Conservation (phyloP, 2,888 invertebrate species). For the Parapristionchus giblindavisi region DNA sequence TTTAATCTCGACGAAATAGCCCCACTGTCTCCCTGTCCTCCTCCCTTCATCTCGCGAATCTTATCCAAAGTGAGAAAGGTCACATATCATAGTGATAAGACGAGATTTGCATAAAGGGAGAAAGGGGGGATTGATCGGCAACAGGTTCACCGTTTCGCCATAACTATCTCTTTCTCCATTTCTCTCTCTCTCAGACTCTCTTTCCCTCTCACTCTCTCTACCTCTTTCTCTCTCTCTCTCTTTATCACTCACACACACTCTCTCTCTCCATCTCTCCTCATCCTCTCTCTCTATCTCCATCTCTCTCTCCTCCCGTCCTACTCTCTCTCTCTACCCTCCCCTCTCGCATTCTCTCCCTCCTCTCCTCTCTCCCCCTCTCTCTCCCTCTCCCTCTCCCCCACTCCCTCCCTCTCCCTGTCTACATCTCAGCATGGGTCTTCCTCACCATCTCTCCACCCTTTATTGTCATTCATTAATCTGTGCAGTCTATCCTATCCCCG, state of each 20-base stretch:
- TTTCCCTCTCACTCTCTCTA: background rate
- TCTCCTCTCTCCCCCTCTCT: background rate
- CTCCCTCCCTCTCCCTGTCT: background rate
- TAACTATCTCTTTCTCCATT: background rate
- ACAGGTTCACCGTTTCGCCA: background rate
- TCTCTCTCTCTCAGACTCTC: conserved; percentile 10
- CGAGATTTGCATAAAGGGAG: conserved; percentile 14
- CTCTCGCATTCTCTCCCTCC: background rate
- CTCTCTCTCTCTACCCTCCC: background rate
- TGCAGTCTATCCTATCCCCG: too few species aligned
- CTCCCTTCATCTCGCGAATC: too few species aligned
- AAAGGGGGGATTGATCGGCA: too few species aligned
- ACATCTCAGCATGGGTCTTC: background rate
- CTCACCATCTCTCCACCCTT: background rate
- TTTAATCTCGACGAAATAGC: too few species aligned
- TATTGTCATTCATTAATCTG: too few species aligned
- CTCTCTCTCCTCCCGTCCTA: background rate
- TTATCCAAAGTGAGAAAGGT: too few species aligned
- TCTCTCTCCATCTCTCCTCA: background rate
- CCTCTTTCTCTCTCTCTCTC: background rate
- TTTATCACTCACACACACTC: background rate
- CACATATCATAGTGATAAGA: background rate
- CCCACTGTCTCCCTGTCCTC: too few species aligned
- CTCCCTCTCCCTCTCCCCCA: background rate
- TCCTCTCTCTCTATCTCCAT: background rate